A percentile compares a stretch with the other conserved stretches of the same genome.
Conservation (phyloP, 2,888 invertebrate genomes). For the Aporophyla nigra region DNA sequence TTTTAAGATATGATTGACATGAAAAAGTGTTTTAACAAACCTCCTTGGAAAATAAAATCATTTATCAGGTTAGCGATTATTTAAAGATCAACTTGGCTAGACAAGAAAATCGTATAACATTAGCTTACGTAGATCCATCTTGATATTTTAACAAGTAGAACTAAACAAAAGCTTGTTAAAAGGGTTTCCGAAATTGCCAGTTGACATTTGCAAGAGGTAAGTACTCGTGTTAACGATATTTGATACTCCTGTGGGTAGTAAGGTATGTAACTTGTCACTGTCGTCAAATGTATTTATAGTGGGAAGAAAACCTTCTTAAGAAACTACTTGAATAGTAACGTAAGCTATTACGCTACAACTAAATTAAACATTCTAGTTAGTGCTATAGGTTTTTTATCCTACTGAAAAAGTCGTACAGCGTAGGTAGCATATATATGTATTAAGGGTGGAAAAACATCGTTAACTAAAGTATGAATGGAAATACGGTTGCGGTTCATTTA, state of each 20-base stretch:
- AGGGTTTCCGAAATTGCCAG: constrained; percentile 35
- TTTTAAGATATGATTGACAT: too few species aligned
- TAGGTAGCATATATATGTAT: background rate
- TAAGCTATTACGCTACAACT: background rate
- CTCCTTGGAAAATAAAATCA: too few species aligned
- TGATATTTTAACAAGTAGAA: background rate
- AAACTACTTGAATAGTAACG: background rate
- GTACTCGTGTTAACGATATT: constrained; percentile 25
- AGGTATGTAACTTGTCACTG: constrained; percentile 1
- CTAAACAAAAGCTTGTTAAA: constrained; percentile 20
- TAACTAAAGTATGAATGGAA: constrained; percentile 6
- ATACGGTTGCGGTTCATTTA: constrained; percentile 1
- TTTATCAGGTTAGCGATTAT: too few species aligned
- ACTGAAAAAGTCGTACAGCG: background rate
- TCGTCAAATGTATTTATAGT: constrained; percentile 15
- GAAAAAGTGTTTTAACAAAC: too few species aligned
- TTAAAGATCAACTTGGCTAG: background rate
- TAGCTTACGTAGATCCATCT: background rate
- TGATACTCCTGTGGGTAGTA: constrained; percentile 14
- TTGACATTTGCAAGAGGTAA: constrained; percentile 32
- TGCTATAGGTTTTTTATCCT: background rate
- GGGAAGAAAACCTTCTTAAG: background rate
- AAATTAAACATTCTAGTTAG: background rate
- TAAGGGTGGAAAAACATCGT: background rate
- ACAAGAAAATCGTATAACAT: background rate